Evolutionary conservation across 1,140 invertebrate species (phyloP), one percentile per base, ranked within the genome.

Genomic region (Pseudomyrmex gracilis): DNA sequence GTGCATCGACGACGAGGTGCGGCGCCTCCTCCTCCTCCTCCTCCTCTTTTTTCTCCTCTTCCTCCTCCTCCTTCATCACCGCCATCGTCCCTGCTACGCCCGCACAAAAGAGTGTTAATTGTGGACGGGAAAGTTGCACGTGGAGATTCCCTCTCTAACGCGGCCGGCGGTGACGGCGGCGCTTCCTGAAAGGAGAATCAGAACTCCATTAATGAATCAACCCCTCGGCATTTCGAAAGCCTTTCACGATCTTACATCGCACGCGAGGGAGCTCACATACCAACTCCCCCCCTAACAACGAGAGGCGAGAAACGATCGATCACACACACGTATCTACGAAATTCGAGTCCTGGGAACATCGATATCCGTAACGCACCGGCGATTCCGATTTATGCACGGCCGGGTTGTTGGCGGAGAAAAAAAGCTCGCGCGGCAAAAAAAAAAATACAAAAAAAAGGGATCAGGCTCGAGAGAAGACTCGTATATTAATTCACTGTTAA

Each of bases 141-240:
- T 71, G 78, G 80, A 83, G 70, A 78, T 64, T 86, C 67, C 66
- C 53, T 57, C 45, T 58, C 85, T 51, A 55, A 43, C 45, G 60
- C 22, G n/a, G n/a, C 12, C 73, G 58, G 3, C 53, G 67, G 67
- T 57, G n/a, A 20, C 8, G 17, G n/a, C 70, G 51, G n/a, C 34
- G 73, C 5, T 76, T 82, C 55, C 68, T 63, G 51, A 53, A 17
- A 34, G 71, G 53, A 82, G 82, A 87, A 88, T 90, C 84, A 87
- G 71, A 85, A 87, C 83, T 90, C 82, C 83, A 90, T 91, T 91
- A 91, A 91, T 90, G 89, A 90, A 90, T 90, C 88, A 88, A 84
- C 80, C 83, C 66, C 71, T 73, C 67, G 70, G 82, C 51, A 74
- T 84, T 88, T 89, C 76, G 74, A 53, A 71, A 80, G 64, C 66